A percentile compares a stretch with the other conserved stretches of the same genome.
Evolutionary conservation across 2,113 vertebrate species (phyloP).

Genomic region (human): GRCh38 chr11:64622501-64623000

Average conservation of each 20-base stretch:
- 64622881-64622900: slow-evolving; percentile 90
- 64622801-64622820: slow-evolving; percentile 96
- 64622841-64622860: slow-evolving; percentile 95
- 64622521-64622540: not conserved
- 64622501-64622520: not conserved
- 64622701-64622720: accelerated
- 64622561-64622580: not conserved
- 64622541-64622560: not conserved
- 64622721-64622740: accelerated
- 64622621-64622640: not conserved
- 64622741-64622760: slow-evolving; percentile 89
- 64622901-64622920: slow-evolving; percentile 95
- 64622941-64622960: slow-evolving; percentile 94
- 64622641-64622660: not conserved
- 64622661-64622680: not conserved
- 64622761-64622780: slow-evolving; percentile 93
- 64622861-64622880: slow-evolving; percentile 92
- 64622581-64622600: not conserved
- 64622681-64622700: not conserved
- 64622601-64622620: not conserved
- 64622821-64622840: slow-evolving; percentile 97
- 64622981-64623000: slow-evolving; percentile 97
- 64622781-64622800: slow-evolving; percentile 94
- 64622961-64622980: slow-evolving; percentile 96
- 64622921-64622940: slow-evolving; percentile 92